A percentile compares a stretch with the other conserved stretches of the same genome.
Evolutionary conservation across 2,888 invertebrate genomes (phyloP).

Genomic region (Rhopalosiphum nymphaeae): DNA sequence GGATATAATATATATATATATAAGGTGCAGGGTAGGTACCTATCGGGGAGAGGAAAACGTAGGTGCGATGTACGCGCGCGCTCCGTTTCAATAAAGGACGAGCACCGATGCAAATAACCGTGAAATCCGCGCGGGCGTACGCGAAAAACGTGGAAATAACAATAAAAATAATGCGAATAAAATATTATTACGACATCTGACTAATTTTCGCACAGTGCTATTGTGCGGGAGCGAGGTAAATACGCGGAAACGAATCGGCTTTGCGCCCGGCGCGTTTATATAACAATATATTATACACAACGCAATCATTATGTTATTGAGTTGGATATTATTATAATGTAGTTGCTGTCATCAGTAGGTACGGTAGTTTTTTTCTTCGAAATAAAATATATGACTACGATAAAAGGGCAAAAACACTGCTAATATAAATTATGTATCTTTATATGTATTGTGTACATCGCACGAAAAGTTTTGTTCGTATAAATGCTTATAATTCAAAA

Average conservation of each 20-base stretch:
- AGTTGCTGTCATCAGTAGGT: not conserved
- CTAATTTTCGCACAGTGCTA: constrained; percentile 60
- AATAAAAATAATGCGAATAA: constrained; percentile 57
- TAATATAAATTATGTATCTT: not conserved
- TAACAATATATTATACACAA: not conserved
- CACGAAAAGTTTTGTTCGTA: not conserved
- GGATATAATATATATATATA: not conserved
- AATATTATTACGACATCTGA: constrained; percentile 52
- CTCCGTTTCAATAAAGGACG: not conserved
- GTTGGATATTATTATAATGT: not conserved
- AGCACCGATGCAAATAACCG: constrained; percentile 33
- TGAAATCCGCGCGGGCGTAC: constrained; percentile 42
- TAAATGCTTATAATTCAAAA: not conserved
- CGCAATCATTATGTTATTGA: not conserved
- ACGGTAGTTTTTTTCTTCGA: not conserved
- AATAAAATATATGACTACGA: not conserved
- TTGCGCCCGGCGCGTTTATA: constrained; percentile 9
- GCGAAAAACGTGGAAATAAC: constrained; percentile 32
- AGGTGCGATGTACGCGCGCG: not conserved
- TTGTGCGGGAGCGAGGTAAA: constrained; percentile 2
- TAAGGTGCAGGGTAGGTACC: not conserved
- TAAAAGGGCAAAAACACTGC: not conserved
- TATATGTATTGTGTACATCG: not conserved
- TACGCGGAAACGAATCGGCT: constrained; percentile 59
- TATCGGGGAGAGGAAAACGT: not conserved